Percentiles rank a stretch among this genome's conserved stretches.
Evolutionary conservation across 2,113 vertebrate genomes (phyloP).

Genomic region (Strix uralensis): DNA sequence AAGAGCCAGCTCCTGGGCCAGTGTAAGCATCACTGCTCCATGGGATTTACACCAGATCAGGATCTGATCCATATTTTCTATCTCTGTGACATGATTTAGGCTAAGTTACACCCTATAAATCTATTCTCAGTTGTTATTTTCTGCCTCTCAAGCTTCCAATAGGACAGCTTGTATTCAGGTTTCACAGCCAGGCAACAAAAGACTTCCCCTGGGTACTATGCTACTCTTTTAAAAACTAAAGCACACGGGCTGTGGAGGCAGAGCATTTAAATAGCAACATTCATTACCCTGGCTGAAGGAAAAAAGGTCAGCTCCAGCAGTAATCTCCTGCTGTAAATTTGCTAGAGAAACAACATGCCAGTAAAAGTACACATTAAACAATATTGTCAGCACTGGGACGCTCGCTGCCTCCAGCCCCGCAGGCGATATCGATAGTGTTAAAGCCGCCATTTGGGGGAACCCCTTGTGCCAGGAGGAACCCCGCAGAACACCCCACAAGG

Average conservation of each 20-base stretch:
- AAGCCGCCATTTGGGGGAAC: neutral
- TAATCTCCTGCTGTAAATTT: constrained; percentile 27
- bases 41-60: neutral
- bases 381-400: neutral
- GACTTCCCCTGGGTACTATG: neutral
- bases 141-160: neutral
- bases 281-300: neutral
- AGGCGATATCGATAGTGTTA: neutral
- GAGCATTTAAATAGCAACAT: constrained; percentile 10
- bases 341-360: neutral
- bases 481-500: neutral
- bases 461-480: neutral
- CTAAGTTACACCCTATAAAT: neutral
- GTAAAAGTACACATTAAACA: neutral
- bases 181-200: constrained; percentile 23
- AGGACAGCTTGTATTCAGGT: neutral
- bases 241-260: neutral
- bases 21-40: neutral
- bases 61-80: neutral
- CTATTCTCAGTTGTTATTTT: neutral
- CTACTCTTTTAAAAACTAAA: neutral
- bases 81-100: neutral
- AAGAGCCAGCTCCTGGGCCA: neutral
- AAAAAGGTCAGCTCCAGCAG: neutral
- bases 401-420: neutral